A percentile compares a stretch with the other conserved stretches of the same genome.
These are phyloP conservation scores for Calcarius ornatus DNA, from an alignment of 2,113 vertebrate genomes.

Conservation along the genomic window DNA sequence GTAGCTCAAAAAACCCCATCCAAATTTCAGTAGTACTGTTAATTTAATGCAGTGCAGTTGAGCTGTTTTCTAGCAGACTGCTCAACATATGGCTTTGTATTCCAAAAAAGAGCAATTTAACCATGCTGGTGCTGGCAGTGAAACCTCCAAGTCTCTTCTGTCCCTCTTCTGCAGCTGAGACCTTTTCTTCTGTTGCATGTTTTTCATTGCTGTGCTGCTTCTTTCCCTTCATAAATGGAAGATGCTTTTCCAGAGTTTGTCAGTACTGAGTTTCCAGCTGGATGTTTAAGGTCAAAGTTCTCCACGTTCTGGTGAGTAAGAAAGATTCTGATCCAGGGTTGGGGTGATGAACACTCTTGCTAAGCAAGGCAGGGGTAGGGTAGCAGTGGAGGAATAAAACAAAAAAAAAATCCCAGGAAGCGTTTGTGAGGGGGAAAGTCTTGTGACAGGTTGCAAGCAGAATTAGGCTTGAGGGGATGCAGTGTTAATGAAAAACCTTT, in stretches of 20 bases:
- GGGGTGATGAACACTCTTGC: background rate
- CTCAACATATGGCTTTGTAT: background rate
- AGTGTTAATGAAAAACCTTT: background rate
- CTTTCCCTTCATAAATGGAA: background rate
- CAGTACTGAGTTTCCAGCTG: background rate
- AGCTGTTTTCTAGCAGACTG: background rate
- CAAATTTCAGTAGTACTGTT: background rate
- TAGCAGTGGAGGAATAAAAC: background rate
- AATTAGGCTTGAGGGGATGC: background rate
- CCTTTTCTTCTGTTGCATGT: background rate
- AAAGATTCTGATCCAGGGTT: rapidly evolving
- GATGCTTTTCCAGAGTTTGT: background rate
- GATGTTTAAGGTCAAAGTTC: slow-evolving; percentile 21
- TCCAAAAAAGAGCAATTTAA: background rate
- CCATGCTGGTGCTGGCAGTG: background rate
- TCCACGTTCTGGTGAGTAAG: background rate
- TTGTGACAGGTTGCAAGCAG: background rate
- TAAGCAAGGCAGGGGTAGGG: background rate
- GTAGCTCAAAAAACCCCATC: background rate
- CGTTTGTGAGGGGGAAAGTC: background rate
- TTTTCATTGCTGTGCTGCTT: background rate
- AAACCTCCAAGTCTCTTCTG: background rate
- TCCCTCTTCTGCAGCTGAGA: background rate
- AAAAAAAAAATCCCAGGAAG: background rate
- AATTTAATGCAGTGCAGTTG: background rate